Base-by-base conservation (phyloP, 92 coral and sea anemone species). In the Porites cylindrica region DNA sequence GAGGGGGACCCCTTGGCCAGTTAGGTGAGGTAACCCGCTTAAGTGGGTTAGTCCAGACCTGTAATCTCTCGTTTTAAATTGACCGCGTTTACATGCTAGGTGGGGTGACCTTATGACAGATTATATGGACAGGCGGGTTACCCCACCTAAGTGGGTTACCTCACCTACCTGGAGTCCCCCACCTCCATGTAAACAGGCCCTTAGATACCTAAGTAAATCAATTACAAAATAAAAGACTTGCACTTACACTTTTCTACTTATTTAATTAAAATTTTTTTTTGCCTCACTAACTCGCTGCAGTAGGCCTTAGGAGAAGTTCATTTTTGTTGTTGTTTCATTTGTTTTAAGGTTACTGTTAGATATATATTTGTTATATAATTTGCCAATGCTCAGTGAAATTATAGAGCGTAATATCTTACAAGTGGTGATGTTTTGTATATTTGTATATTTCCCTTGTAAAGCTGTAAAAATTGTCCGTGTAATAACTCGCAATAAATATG, bases 381-480 rank as follows among this genome's bases (percentile, higher is more conserved):
- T 17, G 29, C 23, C 84, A 68, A 81, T 81, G 24, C 85, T 19
- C 21, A 24, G 24, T 67, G 65, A 69, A 81, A 68, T 52, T 21
- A 64, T 38, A 38, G 47, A 38, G 6, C 47, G 21, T 16, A 8
- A 52, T 66, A 78, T 47, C 32, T 17, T 50, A 51, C 56, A 66
- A 66, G 53, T 21, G 51, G 66, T 68, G 66, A 68, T 68, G 68
- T 23, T 81, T 81, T 81, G 85, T 81, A 81, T 68, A 81, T 81
- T 81, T 81, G 85, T 81, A 81, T 56, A 81, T 81, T 80, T 81
- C 77, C 77, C 52, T 81, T 81, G 85, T 81, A 81, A 81, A 81
- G 76, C 85, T 67, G 76, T 81, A 81, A 66, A 70, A 81, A 81
- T 51, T 81, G 67, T 51, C 54, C 67, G 52, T 65, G 68, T 51